phyloP scores from a whole-genome alignment of 1,140 invertebrate species.

The Tetramorium simillimum region DNA sequence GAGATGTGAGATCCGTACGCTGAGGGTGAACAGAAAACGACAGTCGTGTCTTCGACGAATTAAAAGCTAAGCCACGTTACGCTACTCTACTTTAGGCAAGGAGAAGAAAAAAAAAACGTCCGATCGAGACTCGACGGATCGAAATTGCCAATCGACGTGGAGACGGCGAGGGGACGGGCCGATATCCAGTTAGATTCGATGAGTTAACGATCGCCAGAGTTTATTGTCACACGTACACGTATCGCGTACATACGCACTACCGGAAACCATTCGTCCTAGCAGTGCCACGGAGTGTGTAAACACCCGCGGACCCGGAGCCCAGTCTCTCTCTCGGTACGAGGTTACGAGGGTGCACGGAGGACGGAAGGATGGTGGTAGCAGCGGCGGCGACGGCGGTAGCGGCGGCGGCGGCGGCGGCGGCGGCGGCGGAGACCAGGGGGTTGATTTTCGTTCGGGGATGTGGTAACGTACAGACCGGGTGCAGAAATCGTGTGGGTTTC shows the following conservation, averaged over 20 bases:
- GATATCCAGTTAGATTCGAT: conserved; percentile 36
- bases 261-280: conserved; percentile 73
- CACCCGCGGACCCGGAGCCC: conserved; percentile 56
- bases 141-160: neutral
- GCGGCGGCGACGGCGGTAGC: conserved; percentile 61
- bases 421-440: conserved; percentile 71
- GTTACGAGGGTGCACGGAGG: conserved; percentile 68
- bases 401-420: conserved; percentile 54
- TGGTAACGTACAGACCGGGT: conserved; percentile 73
- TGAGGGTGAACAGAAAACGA: neutral
- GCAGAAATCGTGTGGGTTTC: conserved; percentile 82
- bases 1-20: no score
- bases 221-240: conserved; percentile 63
- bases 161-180: neutral
- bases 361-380: conserved; percentile 47
- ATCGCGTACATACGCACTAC: conserved; percentile 37
- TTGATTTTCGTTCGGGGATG: conserved; percentile 80
- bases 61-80: neutral
- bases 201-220: conserved; percentile 33
- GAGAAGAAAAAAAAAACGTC: neutral
- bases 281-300: conserved; percentile 71
- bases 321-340: conserved; percentile 62
- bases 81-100: neutral
- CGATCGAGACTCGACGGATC: neutral
- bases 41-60: neutral